A percentile compares a stretch with the other conserved stretches of the same genome.
Conservation (phyloP, 2,113 vertebrate genomes). For the Callipepla californica region DNA sequence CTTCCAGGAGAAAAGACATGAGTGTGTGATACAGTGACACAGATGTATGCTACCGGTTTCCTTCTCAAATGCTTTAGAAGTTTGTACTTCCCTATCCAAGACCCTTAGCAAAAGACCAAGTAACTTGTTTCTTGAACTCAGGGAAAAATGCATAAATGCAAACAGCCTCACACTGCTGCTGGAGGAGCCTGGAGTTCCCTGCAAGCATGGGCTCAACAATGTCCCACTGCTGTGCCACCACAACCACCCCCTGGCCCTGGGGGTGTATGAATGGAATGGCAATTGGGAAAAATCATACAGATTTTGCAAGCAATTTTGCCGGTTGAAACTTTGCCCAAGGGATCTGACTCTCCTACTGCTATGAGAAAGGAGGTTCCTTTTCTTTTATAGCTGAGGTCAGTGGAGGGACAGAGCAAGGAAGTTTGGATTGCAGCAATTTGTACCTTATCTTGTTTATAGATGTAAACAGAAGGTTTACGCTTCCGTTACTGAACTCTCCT, state of each 20-base stretch:
- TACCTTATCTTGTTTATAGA: slow-evolving; percentile 70
- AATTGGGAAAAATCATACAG: background rate
- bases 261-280: fast-evolving
- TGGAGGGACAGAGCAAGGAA: slow-evolving; percentile 58
- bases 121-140: background rate
- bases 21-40: fast-evolving
- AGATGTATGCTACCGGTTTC: background rate
- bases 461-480: slow-evolving; percentile 65
- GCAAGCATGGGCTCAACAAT: background rate
- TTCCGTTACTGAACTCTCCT: slow-evolving; percentile 30
- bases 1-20: background rate
- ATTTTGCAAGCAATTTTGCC: background rate
- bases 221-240: background rate
- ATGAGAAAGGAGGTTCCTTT: slow-evolving; percentile 25
- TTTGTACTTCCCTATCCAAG: background rate
- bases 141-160: background rate
- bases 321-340: slow-evolving; percentile 21
- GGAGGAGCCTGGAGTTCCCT: background rate
- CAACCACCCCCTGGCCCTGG: background rate
- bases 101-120: background rate
- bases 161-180: background rate
- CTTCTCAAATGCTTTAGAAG: background rate
- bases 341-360: background rate
- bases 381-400: slow-evolving; percentile 57
- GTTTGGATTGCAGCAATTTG: slow-evolving; percentile 68